These are phyloP conservation scores for Chymomyza fuscimana DNA, from an alignment of 2,888 invertebrate genomes.

Conservation along the genomic window DNA sequence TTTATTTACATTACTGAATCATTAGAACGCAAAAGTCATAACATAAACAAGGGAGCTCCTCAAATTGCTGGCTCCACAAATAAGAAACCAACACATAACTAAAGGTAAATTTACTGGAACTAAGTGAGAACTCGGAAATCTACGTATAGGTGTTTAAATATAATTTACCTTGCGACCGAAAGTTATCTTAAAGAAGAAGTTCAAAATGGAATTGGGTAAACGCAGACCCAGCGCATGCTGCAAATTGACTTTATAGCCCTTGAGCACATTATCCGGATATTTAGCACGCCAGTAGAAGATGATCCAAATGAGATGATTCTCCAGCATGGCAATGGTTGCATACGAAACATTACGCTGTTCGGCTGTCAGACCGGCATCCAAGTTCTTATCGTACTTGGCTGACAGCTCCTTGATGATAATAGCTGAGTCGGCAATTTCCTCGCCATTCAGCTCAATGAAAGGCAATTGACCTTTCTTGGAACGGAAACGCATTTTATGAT, in stretches of 20 bases:
- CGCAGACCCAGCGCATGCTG: slow-evolving; percentile 93
- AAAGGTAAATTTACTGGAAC: not conserved
- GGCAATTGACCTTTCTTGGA: slow-evolving; percentile 97
- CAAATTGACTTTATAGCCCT: slow-evolving; percentile 94
- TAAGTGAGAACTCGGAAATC: not conserved
- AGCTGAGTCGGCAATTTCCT: slow-evolving; percentile 95
- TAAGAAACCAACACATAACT: not conserved
- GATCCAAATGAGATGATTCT: slow-evolving; percentile 96
- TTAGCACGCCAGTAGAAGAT: slow-evolving; percentile 95
- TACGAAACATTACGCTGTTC: slow-evolving; percentile 94
- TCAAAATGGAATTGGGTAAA: slow-evolving; percentile 92
- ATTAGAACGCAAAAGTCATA: slow-evolving; percentile 5
- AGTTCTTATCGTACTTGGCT: slow-evolving; percentile 89
- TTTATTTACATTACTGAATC: slow-evolving; percentile 26
- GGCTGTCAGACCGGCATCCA: slow-evolving; percentile 89
- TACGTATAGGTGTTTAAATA: not conserved
- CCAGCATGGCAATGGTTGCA: slow-evolving; percentile 96
- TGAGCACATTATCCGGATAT: slow-evolving; percentile 92
- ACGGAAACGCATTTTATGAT: slow-evolving; percentile 95
- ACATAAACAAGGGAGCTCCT: slow-evolving; percentile 1
- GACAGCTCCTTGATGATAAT: slow-evolving; percentile 94
- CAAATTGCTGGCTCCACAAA: slow-evolving; percentile 60
- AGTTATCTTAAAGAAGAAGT: slow-evolving; percentile 93
- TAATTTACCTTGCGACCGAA: slow-evolving; percentile 88
- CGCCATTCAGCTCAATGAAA: slow-evolving; percentile 96